These are phyloP conservation scores for Lasioglossum morio DNA, from an alignment of 2,888 invertebrate species.

Conservation along the genomic window DNA sequence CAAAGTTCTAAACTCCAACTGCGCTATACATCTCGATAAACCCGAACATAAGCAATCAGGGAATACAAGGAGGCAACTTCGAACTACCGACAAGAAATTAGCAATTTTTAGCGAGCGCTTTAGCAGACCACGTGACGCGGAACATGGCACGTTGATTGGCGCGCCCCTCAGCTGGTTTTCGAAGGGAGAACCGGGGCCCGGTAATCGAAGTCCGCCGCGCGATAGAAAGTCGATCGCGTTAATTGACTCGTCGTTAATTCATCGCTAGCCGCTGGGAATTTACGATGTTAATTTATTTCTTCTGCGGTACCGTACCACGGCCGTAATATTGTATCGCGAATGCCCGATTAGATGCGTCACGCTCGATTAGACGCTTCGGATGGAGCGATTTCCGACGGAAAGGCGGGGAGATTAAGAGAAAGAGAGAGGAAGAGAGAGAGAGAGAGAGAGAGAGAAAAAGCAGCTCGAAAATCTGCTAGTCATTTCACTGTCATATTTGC, in stretches of 20 bases:
- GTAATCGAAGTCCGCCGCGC: conserved; percentile 5
- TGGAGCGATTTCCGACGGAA: conserved; percentile 47
- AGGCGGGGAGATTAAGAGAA: not conserved
- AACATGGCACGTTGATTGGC: not conserved
- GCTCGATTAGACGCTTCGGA: conserved; percentile 64
- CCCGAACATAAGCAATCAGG: too few species aligned
- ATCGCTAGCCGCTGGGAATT: conserved; percentile 22
- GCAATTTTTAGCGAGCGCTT: not conserved
- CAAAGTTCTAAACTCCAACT: too few species aligned
- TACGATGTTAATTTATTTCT: conserved; percentile 58
- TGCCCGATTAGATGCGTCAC: conserved; percentile 68
- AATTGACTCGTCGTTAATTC: conserved; percentile 49
- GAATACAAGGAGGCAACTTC: too few species aligned
- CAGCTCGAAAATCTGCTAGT: conserved; percentile 53
- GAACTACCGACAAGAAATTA: not conserved
- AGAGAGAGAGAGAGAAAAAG: conserved; percentile 9
- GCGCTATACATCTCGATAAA: too few species aligned
- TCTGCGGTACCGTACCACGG: conserved; percentile 14
- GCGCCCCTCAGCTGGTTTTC: not conserved
- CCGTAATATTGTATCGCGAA: conserved; percentile 54
- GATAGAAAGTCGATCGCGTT: conserved; percentile 5
- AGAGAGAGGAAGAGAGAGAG: too few species aligned
- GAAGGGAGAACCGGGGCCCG: not conserved
- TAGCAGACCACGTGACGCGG: not conserved
- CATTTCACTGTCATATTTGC: conserved; percentile 62